phyloP scores from a whole-genome alignment of 2,888 invertebrate species.

The Drosophila macrospina region DNA sequence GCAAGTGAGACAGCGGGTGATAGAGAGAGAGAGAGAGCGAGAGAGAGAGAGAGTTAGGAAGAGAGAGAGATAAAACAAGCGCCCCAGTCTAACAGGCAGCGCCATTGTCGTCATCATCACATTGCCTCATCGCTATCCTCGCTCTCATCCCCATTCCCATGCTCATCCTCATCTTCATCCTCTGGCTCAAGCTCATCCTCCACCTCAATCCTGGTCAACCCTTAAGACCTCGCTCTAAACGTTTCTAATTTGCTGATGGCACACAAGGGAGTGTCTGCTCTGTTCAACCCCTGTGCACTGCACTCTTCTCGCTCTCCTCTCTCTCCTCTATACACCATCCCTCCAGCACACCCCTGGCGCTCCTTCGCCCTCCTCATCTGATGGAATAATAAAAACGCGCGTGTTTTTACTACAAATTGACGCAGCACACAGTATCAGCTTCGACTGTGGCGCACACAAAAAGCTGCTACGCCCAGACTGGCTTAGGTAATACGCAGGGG shows the following conservation, averaged over 20 bases:
- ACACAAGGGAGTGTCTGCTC: constrained; percentile 76
- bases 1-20: background rate
- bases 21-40: background rate
- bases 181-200: background rate
- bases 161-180: background rate
- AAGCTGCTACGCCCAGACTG: constrained; percentile 24
- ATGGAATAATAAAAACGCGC: constrained; percentile 83
- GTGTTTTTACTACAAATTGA: constrained; percentile 78
- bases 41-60: background rate
- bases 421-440: constrained; percentile 65
- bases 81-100: constrained; percentile 34
- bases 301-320: background rate
- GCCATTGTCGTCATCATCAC: constrained; percentile 53
- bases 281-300: constrained; percentile 57
- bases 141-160: constrained; percentile 8
- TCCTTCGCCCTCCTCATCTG: constrained; percentile 46
- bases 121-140: constrained; percentile 24
- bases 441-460: constrained; percentile 43
- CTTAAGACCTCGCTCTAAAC: constrained; percentile 56
- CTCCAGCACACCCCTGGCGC: background rate
- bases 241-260: constrained; percentile 83
- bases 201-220: constrained; percentile 17
- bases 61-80: constrained; percentile 8
- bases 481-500: background rate
- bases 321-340: no score